These are phyloP conservation scores for Caracal caracal DNA, from an alignment of 2,113 vertebrate genomes.

Conservation along the genomic window DNA sequence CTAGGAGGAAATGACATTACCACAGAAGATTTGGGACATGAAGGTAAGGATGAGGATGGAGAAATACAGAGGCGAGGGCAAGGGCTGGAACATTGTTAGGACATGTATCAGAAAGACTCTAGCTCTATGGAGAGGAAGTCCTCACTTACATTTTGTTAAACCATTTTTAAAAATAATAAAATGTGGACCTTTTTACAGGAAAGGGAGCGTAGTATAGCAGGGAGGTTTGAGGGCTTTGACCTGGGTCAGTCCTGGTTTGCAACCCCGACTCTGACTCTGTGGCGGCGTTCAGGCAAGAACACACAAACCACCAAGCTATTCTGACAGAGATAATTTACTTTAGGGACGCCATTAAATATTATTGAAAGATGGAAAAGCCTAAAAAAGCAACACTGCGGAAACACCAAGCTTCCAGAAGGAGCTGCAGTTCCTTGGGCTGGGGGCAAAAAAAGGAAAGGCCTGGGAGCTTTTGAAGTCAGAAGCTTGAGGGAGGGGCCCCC, in stretches of 20 bases:
- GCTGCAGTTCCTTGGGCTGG: neutral
- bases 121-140: neutral
- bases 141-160: neutral
- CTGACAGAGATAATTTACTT: slow-evolving; percentile 25
- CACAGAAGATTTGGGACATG: neutral
- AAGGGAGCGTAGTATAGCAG: neutral
- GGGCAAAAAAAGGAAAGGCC: neutral
- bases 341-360: neutral
- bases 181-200: neutral
- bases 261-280: neutral
- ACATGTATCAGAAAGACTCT: neutral
- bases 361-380: neutral
- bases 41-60: neutral
- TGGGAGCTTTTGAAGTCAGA: neutral
- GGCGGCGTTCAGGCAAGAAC: neutral
- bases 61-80: neutral
- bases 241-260: neutral
- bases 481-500: neutral
- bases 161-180: neutral
- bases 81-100: neutral
- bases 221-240: neutral
- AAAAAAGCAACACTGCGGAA: neutral
- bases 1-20: neutral
- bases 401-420: neutral
- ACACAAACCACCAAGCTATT: neutral